These are phyloP conservation scores for Aptenodytes forsteri DNA, from an alignment of 2,113 vertebrate species.

Conservation along the genomic window DNA sequence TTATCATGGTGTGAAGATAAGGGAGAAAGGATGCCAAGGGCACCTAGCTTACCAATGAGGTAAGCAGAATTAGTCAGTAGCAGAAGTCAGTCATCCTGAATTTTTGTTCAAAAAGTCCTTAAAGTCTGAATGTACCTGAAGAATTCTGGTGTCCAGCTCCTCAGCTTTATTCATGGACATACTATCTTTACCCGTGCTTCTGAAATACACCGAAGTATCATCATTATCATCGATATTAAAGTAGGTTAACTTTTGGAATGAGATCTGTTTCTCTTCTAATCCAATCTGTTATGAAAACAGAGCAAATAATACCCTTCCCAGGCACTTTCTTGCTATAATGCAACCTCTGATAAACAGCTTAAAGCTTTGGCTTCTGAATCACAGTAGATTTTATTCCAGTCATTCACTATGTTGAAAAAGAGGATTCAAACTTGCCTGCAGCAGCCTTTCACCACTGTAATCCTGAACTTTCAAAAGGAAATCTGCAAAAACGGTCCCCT, in stretches of 20 bases:
- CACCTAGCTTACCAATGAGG: not conserved
- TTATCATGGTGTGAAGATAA: not conserved
- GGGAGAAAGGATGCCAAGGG: not conserved
- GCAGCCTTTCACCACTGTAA: conserved; percentile 27
- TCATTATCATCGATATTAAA: not conserved
- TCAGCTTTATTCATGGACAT: not conserved
- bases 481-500: not conserved
- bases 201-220: not conserved
- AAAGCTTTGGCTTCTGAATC: conserved; percentile 29
- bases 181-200: not conserved
- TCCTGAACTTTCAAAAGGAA: conserved; percentile 30
- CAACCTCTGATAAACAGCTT: conserved; percentile 58
- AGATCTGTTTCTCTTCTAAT: conserved; percentile 12
- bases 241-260: conserved; percentile 1
- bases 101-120: not conserved
- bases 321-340: conserved; percentile 30
- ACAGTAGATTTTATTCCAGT: conserved; percentile 30
- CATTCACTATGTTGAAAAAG: not conserved
- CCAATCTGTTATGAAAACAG: conserved; percentile 17
- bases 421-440: conserved; percentile 52
- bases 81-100: not conserved
- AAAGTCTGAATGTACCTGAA: not conserved
- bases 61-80: not conserved
- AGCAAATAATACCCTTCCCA: conserved; percentile 30
- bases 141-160: not conserved